Evolutionary conservation across 1,140 invertebrate species (phyloP).

Genomic region (Mycetomoellerius zeteki): DNA sequence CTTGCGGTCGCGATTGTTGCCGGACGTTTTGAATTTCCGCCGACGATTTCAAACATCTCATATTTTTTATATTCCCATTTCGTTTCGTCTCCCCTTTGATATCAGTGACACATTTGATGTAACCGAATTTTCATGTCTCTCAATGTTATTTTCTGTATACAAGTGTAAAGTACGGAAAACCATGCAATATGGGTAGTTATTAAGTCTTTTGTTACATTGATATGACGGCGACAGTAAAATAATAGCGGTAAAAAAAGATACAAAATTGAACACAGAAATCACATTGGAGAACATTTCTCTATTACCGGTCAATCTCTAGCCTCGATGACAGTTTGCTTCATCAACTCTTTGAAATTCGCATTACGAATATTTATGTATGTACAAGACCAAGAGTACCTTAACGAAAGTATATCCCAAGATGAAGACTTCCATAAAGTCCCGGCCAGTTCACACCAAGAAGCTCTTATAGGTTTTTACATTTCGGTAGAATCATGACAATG

Average conservation of each 20-base stretch:
- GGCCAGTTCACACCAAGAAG: background rate
- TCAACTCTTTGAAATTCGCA: conserved; percentile 8
- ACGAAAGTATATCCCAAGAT: conserved; percentile 18
- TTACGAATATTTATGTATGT: conserved; percentile 18
- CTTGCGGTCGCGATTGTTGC: conserved; percentile 51
- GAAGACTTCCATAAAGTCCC: background rate
- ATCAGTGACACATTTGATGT: conserved; percentile 36
- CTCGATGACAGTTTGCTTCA: background rate
- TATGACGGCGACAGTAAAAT: conserved; percentile 4
- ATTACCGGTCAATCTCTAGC: conserved; percentile 2
- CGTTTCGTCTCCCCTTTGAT: conserved; percentile 27
- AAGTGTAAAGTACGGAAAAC: conserved; percentile 1
- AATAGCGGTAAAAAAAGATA: conserved; percentile 3
- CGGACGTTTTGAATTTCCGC: conserved; percentile 37
- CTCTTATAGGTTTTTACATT: conserved; percentile 48
- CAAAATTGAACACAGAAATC: background rate
- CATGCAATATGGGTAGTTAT: conserved; percentile 14
- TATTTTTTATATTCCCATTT: conserved; percentile 49
- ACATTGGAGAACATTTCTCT: background rate
- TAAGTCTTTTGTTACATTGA: conserved; percentile 30
- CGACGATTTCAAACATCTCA: conserved; percentile 35
- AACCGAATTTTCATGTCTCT: conserved; percentile 38
- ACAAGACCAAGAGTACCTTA: background rate
- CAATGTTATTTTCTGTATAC: conserved; percentile 14
- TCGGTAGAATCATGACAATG: conserved; percentile 56